Conservation (phyloP, 2,113 vertebrate species). For the Sterrhoptilus dennistouni region DNA sequence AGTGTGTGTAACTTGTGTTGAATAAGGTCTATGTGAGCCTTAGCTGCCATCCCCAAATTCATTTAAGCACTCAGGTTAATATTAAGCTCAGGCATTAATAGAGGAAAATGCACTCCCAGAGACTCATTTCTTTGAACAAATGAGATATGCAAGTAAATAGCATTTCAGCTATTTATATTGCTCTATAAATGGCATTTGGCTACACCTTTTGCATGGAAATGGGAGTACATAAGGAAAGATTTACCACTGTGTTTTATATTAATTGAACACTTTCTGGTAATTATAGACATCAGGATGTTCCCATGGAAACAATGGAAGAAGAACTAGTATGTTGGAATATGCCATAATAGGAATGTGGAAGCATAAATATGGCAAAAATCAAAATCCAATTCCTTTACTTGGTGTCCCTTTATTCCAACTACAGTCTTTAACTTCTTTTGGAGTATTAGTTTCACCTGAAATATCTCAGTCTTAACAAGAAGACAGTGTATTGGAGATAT, state of each 20-base stretch:
- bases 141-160: not conserved
- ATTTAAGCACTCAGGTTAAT: conserved; percentile 17
- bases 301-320: not conserved
- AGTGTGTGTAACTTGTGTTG: not conserved
- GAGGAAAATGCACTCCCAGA: conserved; percentile 31
- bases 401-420: not conserved
- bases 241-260: not conserved
- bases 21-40: not conserved
- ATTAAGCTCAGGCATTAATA: conserved; percentile 27
- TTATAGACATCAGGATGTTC: not conserved
- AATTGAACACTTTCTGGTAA: not conserved
- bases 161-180: not conserved
- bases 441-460: not conserved
- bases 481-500: not conserved
- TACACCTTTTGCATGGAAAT: conserved; percentile 13
- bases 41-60: conserved; percentile 5
- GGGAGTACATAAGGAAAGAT: not conserved
- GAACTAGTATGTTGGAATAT: not conserved
- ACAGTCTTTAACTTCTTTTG: not conserved
- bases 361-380: not conserved
- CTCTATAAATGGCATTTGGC: not conserved
- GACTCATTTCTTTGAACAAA: conserved; percentile 55
- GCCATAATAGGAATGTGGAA: not conserved
- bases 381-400: not conserved
- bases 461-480: not conserved